These are phyloP conservation scores for Thymelicus sylvestris DNA, from an alignment of 2,888 invertebrate species.

Conservation along the genomic window DNA sequence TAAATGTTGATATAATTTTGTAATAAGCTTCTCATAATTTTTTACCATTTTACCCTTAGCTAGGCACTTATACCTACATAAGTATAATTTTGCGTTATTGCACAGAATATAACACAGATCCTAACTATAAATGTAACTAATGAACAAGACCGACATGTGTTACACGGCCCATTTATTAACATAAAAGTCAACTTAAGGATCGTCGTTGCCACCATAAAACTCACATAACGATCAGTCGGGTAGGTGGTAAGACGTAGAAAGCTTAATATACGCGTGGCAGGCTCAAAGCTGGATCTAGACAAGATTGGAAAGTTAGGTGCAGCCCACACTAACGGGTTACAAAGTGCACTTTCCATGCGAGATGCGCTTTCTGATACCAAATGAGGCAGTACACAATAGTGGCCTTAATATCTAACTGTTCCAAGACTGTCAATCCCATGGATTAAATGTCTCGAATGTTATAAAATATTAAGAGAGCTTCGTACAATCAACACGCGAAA, in stretches of 20 bases:
- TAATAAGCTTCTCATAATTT: no score
- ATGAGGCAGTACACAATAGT: slow-evolving; percentile 52
- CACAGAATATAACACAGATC: no score
- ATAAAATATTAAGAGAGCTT: slow-evolving; percentile 27
- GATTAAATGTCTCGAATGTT: slow-evolving; percentile 16
- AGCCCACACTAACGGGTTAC: slow-evolving; percentile 63
- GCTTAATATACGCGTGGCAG: slow-evolving; percentile 63
- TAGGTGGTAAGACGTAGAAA: slow-evolving; percentile 58
- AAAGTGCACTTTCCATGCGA: slow-evolving; percentile 68
- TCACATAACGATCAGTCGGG: slow-evolving; percentile 18
- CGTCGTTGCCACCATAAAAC: slow-evolving; percentile 22
- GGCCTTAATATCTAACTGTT: slow-evolving; percentile 49
- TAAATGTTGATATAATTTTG: no score
- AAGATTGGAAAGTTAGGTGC: slow-evolving; percentile 78
- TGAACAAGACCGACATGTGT: not conserved
- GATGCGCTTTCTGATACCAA: slow-evolving; percentile 76
- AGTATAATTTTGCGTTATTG: no score
- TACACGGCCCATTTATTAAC: not conserved
- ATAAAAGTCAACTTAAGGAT: slow-evolving; percentile 19
- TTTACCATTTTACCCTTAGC: no score
- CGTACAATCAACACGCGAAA: slow-evolving; percentile 25
- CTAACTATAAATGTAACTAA: not conserved
- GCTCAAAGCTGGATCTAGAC: slow-evolving; percentile 54
- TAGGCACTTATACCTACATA: no score
- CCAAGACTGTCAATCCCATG: slow-evolving; percentile 17